These are phyloP conservation scores for Drosophila ezoana DNA, from an alignment of 2,888 invertebrate species.

Conservation along the genomic window DNA sequence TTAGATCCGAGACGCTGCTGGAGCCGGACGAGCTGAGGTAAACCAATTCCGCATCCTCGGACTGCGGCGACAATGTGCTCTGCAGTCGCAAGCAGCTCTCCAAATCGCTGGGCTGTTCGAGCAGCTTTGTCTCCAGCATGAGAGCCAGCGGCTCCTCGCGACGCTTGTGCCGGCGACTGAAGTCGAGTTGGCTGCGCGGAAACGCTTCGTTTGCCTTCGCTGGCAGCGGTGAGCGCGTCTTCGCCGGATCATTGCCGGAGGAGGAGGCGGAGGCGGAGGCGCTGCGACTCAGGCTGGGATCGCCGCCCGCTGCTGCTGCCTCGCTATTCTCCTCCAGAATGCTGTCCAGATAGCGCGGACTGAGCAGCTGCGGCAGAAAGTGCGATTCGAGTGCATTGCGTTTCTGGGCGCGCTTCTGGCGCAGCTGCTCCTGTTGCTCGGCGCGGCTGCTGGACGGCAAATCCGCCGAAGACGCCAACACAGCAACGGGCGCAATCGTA, in stretches of 20 bases:
- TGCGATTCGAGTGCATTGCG: slow-evolving; percentile 87
- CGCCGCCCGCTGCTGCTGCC: slow-evolving; percentile 84
- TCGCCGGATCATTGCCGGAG: slow-evolving; percentile 48
- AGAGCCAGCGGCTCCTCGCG: slow-evolving; percentile 85
- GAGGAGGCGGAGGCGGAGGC: slow-evolving; percentile 71
- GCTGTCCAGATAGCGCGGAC: slow-evolving; percentile 90
- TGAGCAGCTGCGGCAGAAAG: slow-evolving; percentile 87
- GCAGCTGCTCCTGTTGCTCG: slow-evolving; percentile 83
- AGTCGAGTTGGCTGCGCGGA: slow-evolving; percentile 84
- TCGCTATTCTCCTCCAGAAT: slow-evolving; percentile 92
- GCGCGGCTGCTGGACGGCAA: slow-evolving; percentile 67
- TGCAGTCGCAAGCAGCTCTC: slow-evolving; percentile 87
- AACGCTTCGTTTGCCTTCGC: slow-evolving; percentile 83
- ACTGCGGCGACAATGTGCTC: slow-evolving; percentile 85
- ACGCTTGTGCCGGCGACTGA: slow-evolving; percentile 78
- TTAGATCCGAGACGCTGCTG: slow-evolving; percentile 87
- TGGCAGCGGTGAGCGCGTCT: slow-evolving; percentile 84
- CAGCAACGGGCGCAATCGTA: slow-evolving; percentile 1
- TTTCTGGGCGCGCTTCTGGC: slow-evolving; percentile 86
- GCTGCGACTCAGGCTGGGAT: slow-evolving; percentile 64
- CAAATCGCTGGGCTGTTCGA: slow-evolving; percentile 86
- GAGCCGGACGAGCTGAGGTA: slow-evolving; percentile 89
- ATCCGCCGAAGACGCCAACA: slow-evolving; percentile 47
- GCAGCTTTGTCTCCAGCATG: slow-evolving; percentile 88
- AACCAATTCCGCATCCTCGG: slow-evolving; percentile 88